Base-by-base conservation (phyloP, 2,888 invertebrate genomes). In the Corbicula japonica region DNA sequence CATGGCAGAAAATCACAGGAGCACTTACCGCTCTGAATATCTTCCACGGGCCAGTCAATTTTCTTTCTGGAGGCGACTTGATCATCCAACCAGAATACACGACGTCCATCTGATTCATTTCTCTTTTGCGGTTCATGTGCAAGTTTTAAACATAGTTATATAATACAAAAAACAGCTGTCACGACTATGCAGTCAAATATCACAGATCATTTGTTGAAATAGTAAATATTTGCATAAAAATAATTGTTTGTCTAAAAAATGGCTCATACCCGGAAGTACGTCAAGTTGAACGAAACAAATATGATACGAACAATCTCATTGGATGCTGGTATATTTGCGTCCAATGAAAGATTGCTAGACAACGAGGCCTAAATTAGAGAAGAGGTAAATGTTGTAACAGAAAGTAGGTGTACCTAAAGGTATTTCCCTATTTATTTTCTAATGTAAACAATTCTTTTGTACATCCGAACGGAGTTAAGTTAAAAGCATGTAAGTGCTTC, bases 51-150 rank as follows among this genome's bases (percentile, higher is more conserved):
- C 89, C 86, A 60, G 85, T 84, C 84, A 90, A 78, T 84, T 97
- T 95, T 95, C 97, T 98, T 76, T 97, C 96, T 77, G 98, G 98
- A 88, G 98, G 98, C 76, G 98, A 98, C 95, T 98, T 98, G 80
- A 97, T 97, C 90, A 98, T 95, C 98, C 98, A 98, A 84, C 98
- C 98, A 94, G 89, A 88, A 82, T 90, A 89, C 46, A 90, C 89
- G 34, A 90, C 89, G 78, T 88, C 86, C 34, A 89, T 88, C 76
- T 87, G 86, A 63, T 88, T 88, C 86, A 89, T 88, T 54, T 82
- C 75, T 76, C 76, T 83, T 63, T 75, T 66, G 21, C 58, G 72
- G 50, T 46, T 71, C 79, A 61, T 74, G 41, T 54, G 50, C 62
- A 41, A 10, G 50, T 26, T 21, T 44, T 32, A 46, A n/a, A 52